Evolutionary conservation across 35 echinoderm and acorn worm species (phyloP), one percentile per base, ranked within the genome.

Genomic region (Ophioderma brevispina): DNA sequence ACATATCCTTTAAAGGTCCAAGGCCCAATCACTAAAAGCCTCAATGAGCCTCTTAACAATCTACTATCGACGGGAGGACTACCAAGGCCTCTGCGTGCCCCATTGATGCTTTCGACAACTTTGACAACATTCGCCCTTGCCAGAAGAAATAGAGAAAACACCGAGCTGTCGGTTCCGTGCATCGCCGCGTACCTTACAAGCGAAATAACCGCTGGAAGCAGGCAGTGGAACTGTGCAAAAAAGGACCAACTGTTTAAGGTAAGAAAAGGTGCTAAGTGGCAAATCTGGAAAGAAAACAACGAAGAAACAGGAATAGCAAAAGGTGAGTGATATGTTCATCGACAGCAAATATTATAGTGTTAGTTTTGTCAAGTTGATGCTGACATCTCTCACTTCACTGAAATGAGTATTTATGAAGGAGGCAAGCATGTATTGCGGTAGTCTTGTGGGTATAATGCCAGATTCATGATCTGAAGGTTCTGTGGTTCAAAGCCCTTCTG

Each of bases 121-220:
- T 98, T 93, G 96, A 98, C 90, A 98, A 98, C 80, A 98, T 98
- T 36, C 90, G 93, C 78, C 96, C 95, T 8, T 93, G 93, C 52
- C 96, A 98, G 83, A 92, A 83, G 35, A n/a, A n/a, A 87, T 98
- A 87, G 96, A 98, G 91, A 98, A n/a, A 98, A 91, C 96, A 98
- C n/a, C 31, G 96, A 98, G 64, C 91, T 98, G 78, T 87, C 95
- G 25, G 78, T 98, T 95, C 92, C 90, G 96, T 49, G 96, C 81
- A 98, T 98, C 34, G 96, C 96, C 32, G 96, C 96, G 1, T 98
- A 98, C 87, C 85, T 98, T 98, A 98, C 88, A 98, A 98, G 94
- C 91, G 96, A n/a, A 98, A 98, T 86, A 98, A 98, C 85, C 93
- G 96, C 70, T 98, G 96, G 96, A 92, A 94, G 79, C 96, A 98